A percentile compares a stretch with the other conserved stretches of the same genome.
These are phyloP conservation scores for Nipponia nippon DNA, from an alignment of 2,113 vertebrate genomes.

Conservation along the genomic window DNA sequence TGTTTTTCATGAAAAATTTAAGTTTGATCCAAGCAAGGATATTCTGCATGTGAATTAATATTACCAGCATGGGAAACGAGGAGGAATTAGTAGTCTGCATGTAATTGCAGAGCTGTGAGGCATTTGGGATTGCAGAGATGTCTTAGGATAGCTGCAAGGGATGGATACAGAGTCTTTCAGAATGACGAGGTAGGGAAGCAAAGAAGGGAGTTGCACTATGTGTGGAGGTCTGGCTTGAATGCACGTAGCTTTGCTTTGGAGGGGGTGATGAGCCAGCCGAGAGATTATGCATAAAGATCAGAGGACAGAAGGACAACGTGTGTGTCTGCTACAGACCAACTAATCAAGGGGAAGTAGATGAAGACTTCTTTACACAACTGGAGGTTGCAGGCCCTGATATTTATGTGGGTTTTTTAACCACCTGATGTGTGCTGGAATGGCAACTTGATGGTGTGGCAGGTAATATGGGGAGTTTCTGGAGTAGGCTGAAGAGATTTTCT, in stretches of 20 bases:
- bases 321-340: background rate
- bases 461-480: background rate
- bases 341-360: background rate
- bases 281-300: background rate
- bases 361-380: background rate
- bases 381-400: background rate
- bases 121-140: fast-evolving
- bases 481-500: background rate
- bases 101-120: background rate
- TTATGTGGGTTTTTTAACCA: background rate
- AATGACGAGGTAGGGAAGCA: background rate
- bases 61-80: background rate
- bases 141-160: background rate
- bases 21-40: background rate
- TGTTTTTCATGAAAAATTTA: background rate
- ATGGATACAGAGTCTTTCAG: background rate
- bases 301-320: background rate
- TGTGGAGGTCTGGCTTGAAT: fast-evolving
- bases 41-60: background rate
- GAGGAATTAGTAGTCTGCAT: background rate
- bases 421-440: background rate
- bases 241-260: background rate
- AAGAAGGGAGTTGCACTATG: fast-evolving
- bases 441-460: background rate
- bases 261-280: background rate